Percentiles rank a stretch among this genome's conserved stretches.
Conservation (phyloP, 2,888 invertebrate species). For the Cryptocheilus praepositus region DNA sequence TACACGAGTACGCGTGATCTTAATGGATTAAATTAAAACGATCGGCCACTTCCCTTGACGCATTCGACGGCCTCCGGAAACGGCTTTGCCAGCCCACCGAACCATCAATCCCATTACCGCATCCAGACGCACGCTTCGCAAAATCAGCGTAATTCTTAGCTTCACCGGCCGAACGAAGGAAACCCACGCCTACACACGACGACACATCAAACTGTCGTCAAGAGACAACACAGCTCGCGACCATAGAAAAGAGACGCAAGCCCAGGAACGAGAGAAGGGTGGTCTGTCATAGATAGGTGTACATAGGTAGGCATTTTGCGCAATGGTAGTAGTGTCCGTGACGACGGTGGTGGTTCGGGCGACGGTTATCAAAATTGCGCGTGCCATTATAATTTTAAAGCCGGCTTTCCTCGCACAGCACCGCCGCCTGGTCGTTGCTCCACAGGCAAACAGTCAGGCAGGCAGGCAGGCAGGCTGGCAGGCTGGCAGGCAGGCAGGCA, state of each 20-base stretch:
- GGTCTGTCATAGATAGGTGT: slow-evolving; percentile 17
- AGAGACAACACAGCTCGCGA: slow-evolving; percentile 39
- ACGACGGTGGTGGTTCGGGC: slow-evolving; percentile 57
- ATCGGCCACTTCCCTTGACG: too few species aligned
- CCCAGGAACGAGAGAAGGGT: slow-evolving; percentile 7
- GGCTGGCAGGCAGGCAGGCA: slow-evolving; percentile 20
- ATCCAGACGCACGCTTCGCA: too few species aligned
- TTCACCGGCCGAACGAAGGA: slow-evolving; percentile 1
- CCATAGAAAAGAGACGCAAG: slow-evolving; percentile 19
- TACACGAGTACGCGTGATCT: too few species aligned
- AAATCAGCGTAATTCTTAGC: slow-evolving; percentile 12
- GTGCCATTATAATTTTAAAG: slow-evolving; percentile 74
- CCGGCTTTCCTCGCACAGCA: slow-evolving; percentile 69
- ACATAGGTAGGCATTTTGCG: slow-evolving; percentile 12
- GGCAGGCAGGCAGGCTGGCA: slow-evolving; percentile 30
- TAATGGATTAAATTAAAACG: too few species aligned
- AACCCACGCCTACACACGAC: slow-evolving; percentile 31
- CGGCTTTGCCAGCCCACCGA: too few species aligned
- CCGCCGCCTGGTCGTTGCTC: slow-evolving; percentile 51
- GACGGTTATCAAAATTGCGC: slow-evolving; percentile 74
- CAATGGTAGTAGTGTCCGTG: slow-evolving; percentile 24
- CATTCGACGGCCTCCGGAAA: too few species aligned
- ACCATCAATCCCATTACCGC: too few species aligned
- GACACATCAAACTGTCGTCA: slow-evolving; percentile 39
- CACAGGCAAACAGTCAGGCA: slow-evolving; percentile 47